Conservation (phyloP, 1,140 invertebrate genomes). For the Atta colombica region DNA sequence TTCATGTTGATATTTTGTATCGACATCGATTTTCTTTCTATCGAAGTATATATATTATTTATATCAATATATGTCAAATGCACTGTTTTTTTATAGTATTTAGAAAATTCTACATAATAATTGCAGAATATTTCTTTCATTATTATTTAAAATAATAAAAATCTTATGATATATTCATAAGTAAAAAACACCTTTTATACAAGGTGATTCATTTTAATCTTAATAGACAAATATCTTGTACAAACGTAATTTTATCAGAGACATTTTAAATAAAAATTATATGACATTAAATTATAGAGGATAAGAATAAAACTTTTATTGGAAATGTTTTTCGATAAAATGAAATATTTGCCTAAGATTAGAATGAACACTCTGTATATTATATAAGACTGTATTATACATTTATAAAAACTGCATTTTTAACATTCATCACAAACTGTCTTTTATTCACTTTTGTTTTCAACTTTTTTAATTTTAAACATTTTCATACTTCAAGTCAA, state of each 20-base stretch:
- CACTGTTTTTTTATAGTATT: constrained; percentile 20
- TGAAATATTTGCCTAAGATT: too few relatives aligned
- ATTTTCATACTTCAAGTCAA: constrained; percentile 6
- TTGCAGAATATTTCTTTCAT: not conserved
- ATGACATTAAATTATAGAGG: too few relatives aligned
- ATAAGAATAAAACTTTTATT: too few relatives aligned
- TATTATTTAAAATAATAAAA: constrained; percentile 18
- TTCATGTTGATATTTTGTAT: not conserved
- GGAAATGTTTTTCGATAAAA: too few relatives aligned
- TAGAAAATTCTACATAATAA: not conserved
- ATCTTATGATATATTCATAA: not conserved
- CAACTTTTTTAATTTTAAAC: constrained; percentile 32
- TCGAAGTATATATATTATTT: constrained; percentile 6
- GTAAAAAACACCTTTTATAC: not conserved
- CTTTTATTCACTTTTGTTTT: constrained; percentile 24
- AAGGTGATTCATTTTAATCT: too few relatives aligned
- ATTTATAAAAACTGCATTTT: constrained; percentile 9
- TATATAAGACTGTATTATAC: constrained; percentile 51
- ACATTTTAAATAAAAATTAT: too few relatives aligned
- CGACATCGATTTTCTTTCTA: not conserved
- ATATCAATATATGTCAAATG: not conserved
- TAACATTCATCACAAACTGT: not conserved
- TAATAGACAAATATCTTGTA: too few relatives aligned
- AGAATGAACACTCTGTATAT: not conserved
- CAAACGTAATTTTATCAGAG: too few relatives aligned